Percentiles rank a stretch among this genome's conserved stretches.
phyloP scores from a whole-genome alignment of 2,113 vertebrate genomes.

The Bambusicola thoracicus region DNA sequence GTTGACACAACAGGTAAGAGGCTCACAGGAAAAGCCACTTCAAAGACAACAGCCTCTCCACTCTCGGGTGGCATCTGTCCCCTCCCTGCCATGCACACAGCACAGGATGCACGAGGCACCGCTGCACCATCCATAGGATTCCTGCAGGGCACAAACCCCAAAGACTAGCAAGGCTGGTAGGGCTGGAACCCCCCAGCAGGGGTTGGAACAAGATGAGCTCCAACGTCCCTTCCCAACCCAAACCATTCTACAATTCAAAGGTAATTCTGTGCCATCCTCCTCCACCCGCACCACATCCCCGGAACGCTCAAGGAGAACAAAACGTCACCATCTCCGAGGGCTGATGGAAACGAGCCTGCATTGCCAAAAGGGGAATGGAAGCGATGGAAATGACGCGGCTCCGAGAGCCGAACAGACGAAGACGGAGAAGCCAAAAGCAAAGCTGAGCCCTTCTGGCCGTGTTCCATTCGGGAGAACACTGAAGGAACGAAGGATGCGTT shows the following conservation, averaged over 20 bases:
- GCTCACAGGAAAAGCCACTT: background rate
- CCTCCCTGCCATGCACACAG: fast-evolving
- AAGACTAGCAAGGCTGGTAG: background rate
- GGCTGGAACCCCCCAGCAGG: background rate
- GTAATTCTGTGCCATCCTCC: background rate
- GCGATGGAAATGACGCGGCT: background rate
- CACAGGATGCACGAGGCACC: fast-evolving
- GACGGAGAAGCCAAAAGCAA: background rate
- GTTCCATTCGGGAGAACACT: background rate
- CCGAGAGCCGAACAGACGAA: background rate
- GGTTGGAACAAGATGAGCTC: background rate
- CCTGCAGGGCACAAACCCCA: background rate
- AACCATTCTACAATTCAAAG: background rate
- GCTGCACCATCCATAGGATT: fast-evolving
- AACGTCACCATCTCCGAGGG: background rate
- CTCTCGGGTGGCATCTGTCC: background rate
- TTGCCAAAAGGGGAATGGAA: too few species aligned
- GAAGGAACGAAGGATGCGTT: background rate
- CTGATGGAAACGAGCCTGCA: background rate
- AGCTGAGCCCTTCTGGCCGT: background rate
- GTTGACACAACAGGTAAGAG: background rate
- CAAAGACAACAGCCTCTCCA: background rate
- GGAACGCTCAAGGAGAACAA: background rate
- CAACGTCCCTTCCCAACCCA: background rate
- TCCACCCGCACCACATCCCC: background rate